phyloP scores from a whole-genome alignment of 2,113 vertebrate genomes.

The Sinocyclocheilus anshuiensis region DNA sequence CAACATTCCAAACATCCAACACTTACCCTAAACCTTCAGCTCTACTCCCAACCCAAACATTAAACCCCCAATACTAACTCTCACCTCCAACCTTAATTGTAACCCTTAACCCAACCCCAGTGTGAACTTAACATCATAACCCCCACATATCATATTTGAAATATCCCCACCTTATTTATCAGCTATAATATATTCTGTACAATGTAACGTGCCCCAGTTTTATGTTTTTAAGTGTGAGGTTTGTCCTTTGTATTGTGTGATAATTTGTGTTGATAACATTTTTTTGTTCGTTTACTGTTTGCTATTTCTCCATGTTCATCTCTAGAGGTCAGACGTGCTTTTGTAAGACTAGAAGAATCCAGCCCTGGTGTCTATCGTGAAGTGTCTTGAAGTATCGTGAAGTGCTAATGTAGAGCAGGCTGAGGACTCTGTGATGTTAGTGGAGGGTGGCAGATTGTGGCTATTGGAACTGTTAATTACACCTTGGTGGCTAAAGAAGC shows the following conservation, averaged over 20 bases:
- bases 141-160: constrained; percentile 32
- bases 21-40: neutral
- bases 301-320: constrained; percentile 41
- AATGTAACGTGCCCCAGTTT: constrained; percentile 47
- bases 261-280: constrained; percentile 45
- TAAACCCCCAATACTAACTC: neutral
- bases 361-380: constrained; percentile 33
- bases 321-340: constrained; percentile 19
- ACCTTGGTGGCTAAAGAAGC: neutral
- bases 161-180: constrained; percentile 49
- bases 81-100: neutral
- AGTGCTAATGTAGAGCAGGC: constrained; percentile 32
- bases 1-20: neutral
- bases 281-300: constrained; percentile 41
- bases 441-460: constrained; percentile 8
- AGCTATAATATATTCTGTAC: constrained; percentile 46
- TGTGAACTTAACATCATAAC: constrained; percentile 14
- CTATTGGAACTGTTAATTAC: constrained; percentile 25
- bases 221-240: constrained; percentile 37
- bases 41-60: neutral
- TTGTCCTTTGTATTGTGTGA: constrained; percentile 30
- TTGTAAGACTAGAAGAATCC: constrained; percentile 24
- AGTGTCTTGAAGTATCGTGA: constrained; percentile 36
- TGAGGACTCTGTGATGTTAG: constrained; percentile 21
- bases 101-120: neutral